Conservation (phyloP, 2,888 invertebrate genomes). For the Hydriomena furcata region DNA sequence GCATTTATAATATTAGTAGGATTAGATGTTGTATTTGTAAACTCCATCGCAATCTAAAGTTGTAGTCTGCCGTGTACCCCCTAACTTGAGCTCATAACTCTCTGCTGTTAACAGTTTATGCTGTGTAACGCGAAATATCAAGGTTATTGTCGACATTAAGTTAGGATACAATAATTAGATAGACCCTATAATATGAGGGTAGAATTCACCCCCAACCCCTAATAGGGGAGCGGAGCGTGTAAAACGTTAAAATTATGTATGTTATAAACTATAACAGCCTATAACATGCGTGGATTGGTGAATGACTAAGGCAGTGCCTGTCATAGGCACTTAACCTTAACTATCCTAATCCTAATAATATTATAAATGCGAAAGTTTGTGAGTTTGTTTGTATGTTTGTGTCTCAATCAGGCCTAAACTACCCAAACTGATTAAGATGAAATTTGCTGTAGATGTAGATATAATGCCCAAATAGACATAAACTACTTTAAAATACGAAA, state of each 20-base stretch:
- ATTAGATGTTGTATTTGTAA: no score
- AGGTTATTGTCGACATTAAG: slow-evolving; percentile 23
- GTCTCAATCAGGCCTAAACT: no score
- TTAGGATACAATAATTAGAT: slow-evolving; percentile 16
- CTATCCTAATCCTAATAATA: no score
- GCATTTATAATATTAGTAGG: no score
- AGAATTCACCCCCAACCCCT: slow-evolving; percentile 3
- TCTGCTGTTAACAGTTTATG: slow-evolving; percentile 28
- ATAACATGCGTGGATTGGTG: slow-evolving; percentile 3
- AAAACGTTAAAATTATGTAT: slow-evolving; percentile 6
- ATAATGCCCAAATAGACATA: no score
- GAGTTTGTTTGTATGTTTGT: no score
- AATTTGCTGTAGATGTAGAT: no score
- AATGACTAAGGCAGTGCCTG: background rate
- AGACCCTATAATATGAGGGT: slow-evolving; percentile 11
- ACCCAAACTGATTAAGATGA: no score
- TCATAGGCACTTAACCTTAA: no score
- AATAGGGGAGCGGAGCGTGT: background rate
- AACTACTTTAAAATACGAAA: no score
- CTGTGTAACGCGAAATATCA: slow-evolving; percentile 31
- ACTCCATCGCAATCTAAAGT: background rate
- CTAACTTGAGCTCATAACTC: slow-evolving; percentile 27
- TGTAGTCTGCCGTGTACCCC: slow-evolving; percentile 3
- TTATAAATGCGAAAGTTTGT: no score
- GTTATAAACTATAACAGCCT: slow-evolving; percentile 7